phyloP scores from a whole-genome alignment of 2,797 vertebrate species.

The Enteromius viviparus region DNA sequence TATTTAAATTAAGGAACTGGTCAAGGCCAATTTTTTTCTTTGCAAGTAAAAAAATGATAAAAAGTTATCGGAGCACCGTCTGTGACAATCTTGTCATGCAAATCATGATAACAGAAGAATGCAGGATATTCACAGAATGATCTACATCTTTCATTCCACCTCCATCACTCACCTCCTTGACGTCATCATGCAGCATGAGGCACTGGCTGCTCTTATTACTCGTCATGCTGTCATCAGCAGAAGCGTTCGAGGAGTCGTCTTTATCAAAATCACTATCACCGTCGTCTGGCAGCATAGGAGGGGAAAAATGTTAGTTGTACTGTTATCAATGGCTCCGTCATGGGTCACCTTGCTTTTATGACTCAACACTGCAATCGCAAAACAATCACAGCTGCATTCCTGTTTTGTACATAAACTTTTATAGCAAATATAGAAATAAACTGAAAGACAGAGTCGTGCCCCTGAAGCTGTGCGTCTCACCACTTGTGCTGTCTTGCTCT shows the following conservation, averaged over 20 bases:
- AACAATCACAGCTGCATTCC: background rate
- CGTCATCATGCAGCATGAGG: constrained; percentile 73
- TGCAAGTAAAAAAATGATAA: too few species aligned
- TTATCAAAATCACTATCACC: constrained; percentile 82
- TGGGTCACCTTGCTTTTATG: background rate
- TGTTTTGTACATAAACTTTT: background rate
- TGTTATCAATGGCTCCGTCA: background rate
- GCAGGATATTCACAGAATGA: background rate
- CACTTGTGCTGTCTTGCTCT: constrained; percentile 81
- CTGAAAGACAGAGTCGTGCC: background rate
- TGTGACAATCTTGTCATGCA: background rate
- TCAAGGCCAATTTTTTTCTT: background rate
- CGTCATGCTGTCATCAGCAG: constrained; percentile 80
- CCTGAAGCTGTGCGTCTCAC: constrained; percentile 63
- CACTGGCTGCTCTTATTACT: constrained; percentile 73
- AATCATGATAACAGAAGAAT: background rate
- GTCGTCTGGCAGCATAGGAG: constrained; percentile 76
- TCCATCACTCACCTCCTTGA: constrained; percentile 78
- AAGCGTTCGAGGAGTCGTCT: constrained; percentile 81
- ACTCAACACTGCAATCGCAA: background rate
- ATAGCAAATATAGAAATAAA: background rate
- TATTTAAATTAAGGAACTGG: background rate
- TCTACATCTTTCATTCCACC: background rate
- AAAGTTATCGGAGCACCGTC: background rate
- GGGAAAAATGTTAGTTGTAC: background rate